phyloP scores from a whole-genome alignment of 1,140 invertebrate genomes.

The Rhyzopertha dominica region DNA sequence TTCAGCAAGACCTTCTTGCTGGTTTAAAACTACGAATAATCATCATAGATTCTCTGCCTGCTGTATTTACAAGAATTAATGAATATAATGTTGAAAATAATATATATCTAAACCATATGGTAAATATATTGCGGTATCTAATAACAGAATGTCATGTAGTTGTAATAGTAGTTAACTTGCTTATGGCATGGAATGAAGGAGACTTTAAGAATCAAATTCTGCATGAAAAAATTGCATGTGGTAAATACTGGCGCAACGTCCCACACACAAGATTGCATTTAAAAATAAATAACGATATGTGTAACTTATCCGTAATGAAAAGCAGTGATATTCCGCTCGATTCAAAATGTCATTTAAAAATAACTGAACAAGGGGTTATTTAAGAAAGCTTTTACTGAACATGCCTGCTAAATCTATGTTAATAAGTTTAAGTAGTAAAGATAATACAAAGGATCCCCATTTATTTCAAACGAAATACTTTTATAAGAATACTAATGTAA shows the following conservation, averaged over 20 bases:
- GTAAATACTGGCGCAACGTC: constrained; percentile 52
- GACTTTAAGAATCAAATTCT: constrained; percentile 35
- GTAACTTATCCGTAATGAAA: neutral
- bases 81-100: constrained; percentile 32
- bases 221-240: constrained; percentile 29
- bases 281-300: constrained; percentile 23
- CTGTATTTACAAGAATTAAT: constrained; percentile 45
- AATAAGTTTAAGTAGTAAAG: no score
- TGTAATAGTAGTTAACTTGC: constrained; percentile 56
- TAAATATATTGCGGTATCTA: constrained; percentile 52
- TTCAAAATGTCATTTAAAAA: constrained; percentile 4
- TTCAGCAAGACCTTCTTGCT: constrained; percentile 43
- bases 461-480: no score
- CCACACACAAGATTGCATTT: constrained; percentile 43
- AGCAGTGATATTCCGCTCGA: constrained; percentile 1
- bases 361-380: no score
- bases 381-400: no score
- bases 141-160: constrained; percentile 48
- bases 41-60: constrained; percentile 60
- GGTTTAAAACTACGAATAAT: constrained; percentile 48
- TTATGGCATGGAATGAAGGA: constrained; percentile 53
- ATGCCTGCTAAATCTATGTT: no score
- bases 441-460: no score
- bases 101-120: constrained; percentile 51
- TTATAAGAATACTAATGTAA: no score